Evolutionary conservation across 2,797 vertebrate species (phyloP).

Genomic region (Nothura maculosa): DNA sequence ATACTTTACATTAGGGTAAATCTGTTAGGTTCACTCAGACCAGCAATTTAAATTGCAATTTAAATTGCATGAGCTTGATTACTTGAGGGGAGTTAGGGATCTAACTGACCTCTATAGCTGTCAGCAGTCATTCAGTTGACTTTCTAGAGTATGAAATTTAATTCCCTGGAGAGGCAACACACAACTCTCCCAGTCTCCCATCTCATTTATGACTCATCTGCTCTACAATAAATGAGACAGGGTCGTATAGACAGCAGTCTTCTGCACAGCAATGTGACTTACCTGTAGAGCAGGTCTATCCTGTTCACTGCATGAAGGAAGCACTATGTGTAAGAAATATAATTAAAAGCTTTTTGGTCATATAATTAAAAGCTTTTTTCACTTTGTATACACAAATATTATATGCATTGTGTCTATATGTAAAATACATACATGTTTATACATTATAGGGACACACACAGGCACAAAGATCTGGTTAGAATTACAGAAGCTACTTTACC

Average conservation of each 20-base stretch:
- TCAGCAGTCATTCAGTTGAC: not conserved
- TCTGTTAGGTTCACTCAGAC: not conserved
- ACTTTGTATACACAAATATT: not conserved
- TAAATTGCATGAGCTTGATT: not conserved
- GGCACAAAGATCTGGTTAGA: slow-evolving; percentile 16
- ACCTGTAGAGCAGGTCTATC: slow-evolving; percentile 49
- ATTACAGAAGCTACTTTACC: slow-evolving; percentile 17
- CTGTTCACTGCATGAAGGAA: slow-evolving; percentile 22
- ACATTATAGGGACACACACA: not conserved
- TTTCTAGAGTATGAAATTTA: not conserved
- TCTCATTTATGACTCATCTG: not conserved
- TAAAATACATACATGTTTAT: not conserved
- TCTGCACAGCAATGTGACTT: not conserved
- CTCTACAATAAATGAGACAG: not conserved
- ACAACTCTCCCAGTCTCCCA: not conserved
- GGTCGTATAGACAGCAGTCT: accelerated
- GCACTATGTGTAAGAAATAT: not conserved
- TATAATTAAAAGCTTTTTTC: slow-evolving; percentile 42
- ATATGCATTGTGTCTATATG: not conserved
- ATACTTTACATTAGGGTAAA: not conserved
- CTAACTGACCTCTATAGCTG: not conserved
- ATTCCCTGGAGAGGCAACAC: not conserved
- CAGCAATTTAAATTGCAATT: not conserved
- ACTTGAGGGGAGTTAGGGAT: not conserved
- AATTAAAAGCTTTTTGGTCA: slow-evolving; percentile 57